These are phyloP conservation scores for Zhuqinia jingwanae DNA, from an alignment of 2,888 invertebrate species.

Conservation along the genomic window DNA sequence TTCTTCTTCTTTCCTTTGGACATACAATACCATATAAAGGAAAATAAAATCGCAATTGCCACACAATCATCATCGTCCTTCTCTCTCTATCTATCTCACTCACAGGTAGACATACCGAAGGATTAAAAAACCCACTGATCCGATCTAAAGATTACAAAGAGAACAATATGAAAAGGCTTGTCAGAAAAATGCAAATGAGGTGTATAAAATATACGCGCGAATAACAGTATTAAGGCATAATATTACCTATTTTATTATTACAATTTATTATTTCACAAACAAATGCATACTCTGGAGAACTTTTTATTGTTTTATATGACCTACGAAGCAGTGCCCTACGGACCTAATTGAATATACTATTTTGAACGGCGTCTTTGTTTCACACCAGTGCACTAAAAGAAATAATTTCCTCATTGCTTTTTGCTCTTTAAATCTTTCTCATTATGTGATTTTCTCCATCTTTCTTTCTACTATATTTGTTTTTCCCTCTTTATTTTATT, in stretches of 20 bases:
- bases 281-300: too few relatives aligned
- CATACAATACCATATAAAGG: conserved; percentile 58
- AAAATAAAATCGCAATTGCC: conserved; percentile 16
- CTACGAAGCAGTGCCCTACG: too few relatives aligned
- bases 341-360: background rate
- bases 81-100: too few relatives aligned
- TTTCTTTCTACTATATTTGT: background rate
- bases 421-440: too few relatives aligned
- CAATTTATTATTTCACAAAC: too few relatives aligned
- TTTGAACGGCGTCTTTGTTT: background rate
- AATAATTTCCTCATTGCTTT: conserved; percentile 55
- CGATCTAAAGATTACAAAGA: conserved; percentile 50
- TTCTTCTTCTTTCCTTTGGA: background rate
- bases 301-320: too few relatives aligned
- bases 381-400: conserved; percentile 3
- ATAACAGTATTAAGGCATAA: too few relatives aligned
- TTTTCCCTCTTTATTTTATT: too few relatives aligned
- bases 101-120: background rate
- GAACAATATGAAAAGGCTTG: conserved; percentile 61
- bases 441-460: background rate
- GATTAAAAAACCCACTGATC: conserved; percentile 37
- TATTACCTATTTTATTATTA: too few relatives aligned
- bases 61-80: conserved; percentile 7
- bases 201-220: conserved; percentile 35
- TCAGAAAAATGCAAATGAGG: conserved; percentile 65